These are phyloP conservation scores for Cyphomyrus plagiostoma DNA, from an alignment of 2,113 vertebrate species.

Conservation along the genomic window DNA sequence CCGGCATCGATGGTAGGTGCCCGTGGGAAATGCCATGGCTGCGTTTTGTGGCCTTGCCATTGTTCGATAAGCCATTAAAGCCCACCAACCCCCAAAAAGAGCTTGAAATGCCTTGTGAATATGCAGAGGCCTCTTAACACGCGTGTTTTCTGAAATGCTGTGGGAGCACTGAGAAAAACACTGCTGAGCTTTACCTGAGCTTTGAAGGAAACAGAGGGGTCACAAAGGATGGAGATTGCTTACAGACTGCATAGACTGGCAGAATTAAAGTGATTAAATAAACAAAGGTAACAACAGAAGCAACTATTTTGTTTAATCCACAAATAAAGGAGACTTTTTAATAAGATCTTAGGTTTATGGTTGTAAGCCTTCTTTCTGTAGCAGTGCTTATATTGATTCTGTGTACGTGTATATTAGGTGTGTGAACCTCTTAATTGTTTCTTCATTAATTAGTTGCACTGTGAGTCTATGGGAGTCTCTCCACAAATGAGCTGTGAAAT, in stretches of 20 bases:
- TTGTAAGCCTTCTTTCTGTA: not conserved
- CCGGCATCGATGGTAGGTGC: not conserved
- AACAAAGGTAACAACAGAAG: not conserved
- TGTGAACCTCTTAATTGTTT: not conserved
- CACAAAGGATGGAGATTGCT: not conserved
- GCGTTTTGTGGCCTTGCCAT: not conserved
- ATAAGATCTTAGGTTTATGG: not conserved
- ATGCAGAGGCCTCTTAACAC: not conserved
- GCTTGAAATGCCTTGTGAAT: conserved; percentile 1
- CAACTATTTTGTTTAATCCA: not conserved
- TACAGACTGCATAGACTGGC: not conserved
- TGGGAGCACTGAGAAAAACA: not conserved
- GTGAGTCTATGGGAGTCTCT: not conserved
- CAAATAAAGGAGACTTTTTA: not conserved
- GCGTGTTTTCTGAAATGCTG: not conserved
- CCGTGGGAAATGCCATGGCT: not conserved
- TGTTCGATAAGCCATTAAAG: not conserved
- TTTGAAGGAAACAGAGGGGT: not conserved
- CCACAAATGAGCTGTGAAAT: not conserved
- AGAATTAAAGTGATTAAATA: not conserved
- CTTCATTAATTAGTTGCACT: not conserved
- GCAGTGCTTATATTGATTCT: not conserved
- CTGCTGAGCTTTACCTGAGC: not conserved
- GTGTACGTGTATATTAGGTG: not conserved
- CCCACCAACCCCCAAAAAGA: not conserved